Conservation (phyloP, 2,888 invertebrate genomes). For the Eupithecia subumbrata region DNA sequence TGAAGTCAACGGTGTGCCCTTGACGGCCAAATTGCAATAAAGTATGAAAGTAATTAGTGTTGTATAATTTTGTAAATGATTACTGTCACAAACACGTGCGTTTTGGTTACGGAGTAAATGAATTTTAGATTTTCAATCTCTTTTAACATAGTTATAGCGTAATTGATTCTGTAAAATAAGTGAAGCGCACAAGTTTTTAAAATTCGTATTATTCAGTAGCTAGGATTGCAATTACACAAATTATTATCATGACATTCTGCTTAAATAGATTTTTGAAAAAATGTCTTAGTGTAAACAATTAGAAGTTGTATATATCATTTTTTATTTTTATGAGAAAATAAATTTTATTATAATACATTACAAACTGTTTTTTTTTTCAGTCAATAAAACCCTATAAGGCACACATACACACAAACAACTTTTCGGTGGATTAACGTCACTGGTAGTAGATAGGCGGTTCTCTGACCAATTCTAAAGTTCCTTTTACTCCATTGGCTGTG, state of each 20-base stretch:
- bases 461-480: not conserved
- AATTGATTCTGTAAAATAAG: not conserved
- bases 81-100: not conserved
- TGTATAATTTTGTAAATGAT: not conserved
- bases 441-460: not conserved
- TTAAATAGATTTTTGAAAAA: slow-evolving; percentile 34
- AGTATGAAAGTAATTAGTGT: not conserved
- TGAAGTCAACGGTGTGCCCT: not conserved
- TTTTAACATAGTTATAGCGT: not conserved
- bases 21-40: not conserved
- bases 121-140: not conserved
- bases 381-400: not conserved
- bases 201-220: slow-evolving; percentile 17
- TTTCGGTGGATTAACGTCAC: not conserved
- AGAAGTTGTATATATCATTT: slow-evolving; percentile 70
- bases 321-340: slow-evolving; percentile 67
- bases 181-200: slow-evolving; percentile 2
- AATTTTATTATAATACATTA: slow-evolving; percentile 59
- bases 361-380: slow-evolving; percentile 30
- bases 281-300: slow-evolving; percentile 47
- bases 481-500: no score
- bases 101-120: not conserved
- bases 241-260: slow-evolving; percentile 42
- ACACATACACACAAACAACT: not conserved
- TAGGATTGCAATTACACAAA: slow-evolving; percentile 26